Percentiles rank a stretch among this genome's conserved stretches.
Evolutionary conservation across 2,113 vertebrate genomes (phyloP).

Genomic region (Oceanodroma tethys): DNA sequence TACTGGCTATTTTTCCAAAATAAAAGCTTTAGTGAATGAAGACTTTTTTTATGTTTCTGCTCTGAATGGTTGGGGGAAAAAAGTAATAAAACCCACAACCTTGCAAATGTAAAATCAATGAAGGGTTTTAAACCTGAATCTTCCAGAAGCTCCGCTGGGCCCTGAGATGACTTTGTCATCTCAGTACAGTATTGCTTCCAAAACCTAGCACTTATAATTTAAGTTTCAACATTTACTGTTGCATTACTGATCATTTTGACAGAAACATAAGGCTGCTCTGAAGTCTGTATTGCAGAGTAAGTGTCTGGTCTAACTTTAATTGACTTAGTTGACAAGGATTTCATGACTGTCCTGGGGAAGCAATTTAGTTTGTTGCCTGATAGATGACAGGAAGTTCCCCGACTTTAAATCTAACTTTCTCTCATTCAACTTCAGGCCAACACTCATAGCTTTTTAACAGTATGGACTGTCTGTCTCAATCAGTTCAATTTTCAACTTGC

Average conservation of each 20-base stretch:
- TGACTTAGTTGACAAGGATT: background rate
- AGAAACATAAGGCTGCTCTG: background rate
- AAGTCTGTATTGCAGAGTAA: background rate
- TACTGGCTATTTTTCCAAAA: background rate
- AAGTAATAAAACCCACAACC: background rate
- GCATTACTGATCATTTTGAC: background rate
- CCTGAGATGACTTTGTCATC: background rate
- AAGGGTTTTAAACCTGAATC: background rate
- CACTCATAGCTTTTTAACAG: background rate
- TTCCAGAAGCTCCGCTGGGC: background rate
- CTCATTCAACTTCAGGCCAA: background rate
- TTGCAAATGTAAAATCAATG: background rate
- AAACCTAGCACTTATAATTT: background rate
- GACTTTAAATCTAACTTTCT: background rate
- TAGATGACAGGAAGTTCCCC: background rate
- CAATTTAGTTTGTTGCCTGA: background rate
- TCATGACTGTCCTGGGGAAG: background rate
- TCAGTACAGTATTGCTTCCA: background rate
- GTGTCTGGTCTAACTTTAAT: background rate
- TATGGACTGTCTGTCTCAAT: background rate
- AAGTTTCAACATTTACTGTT: background rate
- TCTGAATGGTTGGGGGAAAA: background rate
- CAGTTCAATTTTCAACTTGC: background rate
- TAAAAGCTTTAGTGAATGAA: background rate
- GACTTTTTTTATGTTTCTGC: background rate